Evolutionary conservation across 2,797 vertebrate species (phyloP).

Genomic region (Lophotriccus pileatus): DNA sequence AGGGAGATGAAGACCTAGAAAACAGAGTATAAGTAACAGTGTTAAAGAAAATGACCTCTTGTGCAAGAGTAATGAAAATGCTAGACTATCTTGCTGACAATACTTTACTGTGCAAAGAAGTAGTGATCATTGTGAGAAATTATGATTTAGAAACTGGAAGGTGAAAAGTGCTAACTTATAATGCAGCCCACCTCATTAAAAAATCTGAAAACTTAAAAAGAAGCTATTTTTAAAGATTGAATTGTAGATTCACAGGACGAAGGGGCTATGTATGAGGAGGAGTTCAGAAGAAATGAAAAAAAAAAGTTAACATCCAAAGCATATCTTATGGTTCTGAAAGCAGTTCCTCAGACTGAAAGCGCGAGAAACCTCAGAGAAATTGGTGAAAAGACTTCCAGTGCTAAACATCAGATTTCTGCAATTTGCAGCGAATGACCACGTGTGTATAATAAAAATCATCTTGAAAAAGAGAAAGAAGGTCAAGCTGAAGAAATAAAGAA

Average conservation of each 20-base stretch:
- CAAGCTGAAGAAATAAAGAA: not conserved
- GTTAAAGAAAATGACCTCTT: not conserved
- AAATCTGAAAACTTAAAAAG: not conserved
- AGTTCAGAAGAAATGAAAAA: not conserved
- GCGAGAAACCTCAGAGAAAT: not conserved
- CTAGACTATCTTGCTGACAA: not conserved
- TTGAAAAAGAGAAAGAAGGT: not conserved
- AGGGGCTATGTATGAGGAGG: not conserved
- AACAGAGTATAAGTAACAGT: not conserved
- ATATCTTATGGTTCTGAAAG: not conserved
- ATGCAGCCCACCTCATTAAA: not conserved
- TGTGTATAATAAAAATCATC: not conserved
- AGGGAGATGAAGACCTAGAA: not conserved
- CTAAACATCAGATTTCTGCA: not conserved
- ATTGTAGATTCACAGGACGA: not conserved
- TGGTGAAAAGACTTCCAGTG: not conserved
- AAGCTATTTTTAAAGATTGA: not conserved
- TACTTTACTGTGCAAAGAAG: not conserved
- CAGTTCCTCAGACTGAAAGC: not conserved
- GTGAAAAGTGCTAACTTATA: not conserved
- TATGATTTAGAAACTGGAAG: not conserved
- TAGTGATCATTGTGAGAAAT: not conserved
- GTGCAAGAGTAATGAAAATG: not conserved
- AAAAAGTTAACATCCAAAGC: not conserved
- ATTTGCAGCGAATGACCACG: not conserved